Conservation (phyloP, 2,113 vertebrate genomes). For the Boulengerochromis microlepis region DNA sequence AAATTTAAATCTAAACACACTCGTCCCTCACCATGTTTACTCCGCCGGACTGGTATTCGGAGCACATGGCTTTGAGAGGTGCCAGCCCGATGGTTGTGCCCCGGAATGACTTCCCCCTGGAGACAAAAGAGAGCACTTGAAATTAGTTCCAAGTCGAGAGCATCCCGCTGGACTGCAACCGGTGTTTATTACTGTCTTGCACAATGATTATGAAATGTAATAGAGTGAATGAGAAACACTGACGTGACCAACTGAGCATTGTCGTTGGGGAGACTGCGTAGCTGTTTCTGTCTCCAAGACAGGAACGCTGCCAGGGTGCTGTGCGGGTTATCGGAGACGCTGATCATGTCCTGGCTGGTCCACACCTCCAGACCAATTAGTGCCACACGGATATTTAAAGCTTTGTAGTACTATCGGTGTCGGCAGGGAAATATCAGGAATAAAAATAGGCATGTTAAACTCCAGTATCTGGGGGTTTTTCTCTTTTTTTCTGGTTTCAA, state of each 20-base stretch:
- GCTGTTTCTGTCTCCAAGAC: slow-evolving; percentile 85
- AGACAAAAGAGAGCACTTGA: slow-evolving; percentile 25
- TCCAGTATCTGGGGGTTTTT: background rate
- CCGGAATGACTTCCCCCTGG: slow-evolving; percentile 84
- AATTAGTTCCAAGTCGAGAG: slow-evolving; percentile 23
- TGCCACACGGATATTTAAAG: slow-evolving; percentile 87
- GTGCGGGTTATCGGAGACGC: slow-evolving; percentile 84
- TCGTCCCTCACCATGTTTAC: slow-evolving; percentile 87
- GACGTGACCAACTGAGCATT: slow-evolving; percentile 97
- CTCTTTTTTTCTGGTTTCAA: background rate
- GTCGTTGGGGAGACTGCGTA: slow-evolving; percentile 81
- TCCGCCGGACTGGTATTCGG: slow-evolving; percentile 92
- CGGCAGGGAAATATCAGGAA: background rate
- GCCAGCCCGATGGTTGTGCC: slow-evolving; percentile 94
- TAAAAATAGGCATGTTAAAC: background rate
- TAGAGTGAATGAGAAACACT: slow-evolving; percentile 26
- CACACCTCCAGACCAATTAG: slow-evolving; percentile 92
- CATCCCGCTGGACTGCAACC: background rate
- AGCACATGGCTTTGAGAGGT: slow-evolving; percentile 94
- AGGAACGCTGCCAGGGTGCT: slow-evolving; percentile 89
- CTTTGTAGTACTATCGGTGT: slow-evolving; percentile 83
- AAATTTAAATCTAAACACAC: background rate
- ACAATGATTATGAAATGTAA: background rate
- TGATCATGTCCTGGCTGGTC: slow-evolving; percentile 79
- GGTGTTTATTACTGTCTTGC: background rate